Evolutionary conservation across 2,888 invertebrate species (phyloP), one percentile per base, ranked within the genome.

Genomic region (Pyralis farinalis): DNA sequence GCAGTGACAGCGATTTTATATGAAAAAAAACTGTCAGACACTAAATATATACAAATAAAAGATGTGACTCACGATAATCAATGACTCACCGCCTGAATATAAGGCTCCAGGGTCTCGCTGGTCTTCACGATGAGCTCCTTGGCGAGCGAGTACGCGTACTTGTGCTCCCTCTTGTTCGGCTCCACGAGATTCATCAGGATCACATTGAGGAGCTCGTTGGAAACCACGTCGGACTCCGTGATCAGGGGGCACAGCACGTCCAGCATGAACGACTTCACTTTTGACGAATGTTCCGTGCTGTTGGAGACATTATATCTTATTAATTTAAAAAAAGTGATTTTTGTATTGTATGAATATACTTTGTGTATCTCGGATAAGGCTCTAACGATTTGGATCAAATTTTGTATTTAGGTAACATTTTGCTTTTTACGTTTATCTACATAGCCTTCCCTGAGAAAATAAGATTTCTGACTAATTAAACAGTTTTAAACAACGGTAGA

Each of bases 231-330:
- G 5, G 97, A 97, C 83, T 99, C 98, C 12, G 96, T 96, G 60
- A 99, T 96, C 30, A 99, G 90, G 0, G 98, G 98, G 63, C 96
- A 95, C 50, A 99, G 91, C 38, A 98, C 97, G 77, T 99, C 98
- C 64, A 98, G 87, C 95, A 99, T 98, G 78, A 98, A 98, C 48
- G 96, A 97, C 71, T 97, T 98, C 34, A 99, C 98, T 87, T 98
- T 97, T 8, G 94, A 93, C 7, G 98, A 98, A 84, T 98, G 98
- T 72, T 98, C 97, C 74, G 97, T 97, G 80, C 97, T 97, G 76
- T 6, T 32, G 39, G 25, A 5, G n/a, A n/a, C n/a, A n/a, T n/a
- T n/a, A n/a, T n/a, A n/a, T n/a, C n/a, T n/a, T n/a, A n/a, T n/a
- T n/a, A n/a, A n/a, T n/a, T n/a, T n/a, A n/a, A n/a, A n/a, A n/a